phyloP scores from a whole-genome alignment of 2,888 invertebrate genomes.

The Stegophylla sp. region DNA sequence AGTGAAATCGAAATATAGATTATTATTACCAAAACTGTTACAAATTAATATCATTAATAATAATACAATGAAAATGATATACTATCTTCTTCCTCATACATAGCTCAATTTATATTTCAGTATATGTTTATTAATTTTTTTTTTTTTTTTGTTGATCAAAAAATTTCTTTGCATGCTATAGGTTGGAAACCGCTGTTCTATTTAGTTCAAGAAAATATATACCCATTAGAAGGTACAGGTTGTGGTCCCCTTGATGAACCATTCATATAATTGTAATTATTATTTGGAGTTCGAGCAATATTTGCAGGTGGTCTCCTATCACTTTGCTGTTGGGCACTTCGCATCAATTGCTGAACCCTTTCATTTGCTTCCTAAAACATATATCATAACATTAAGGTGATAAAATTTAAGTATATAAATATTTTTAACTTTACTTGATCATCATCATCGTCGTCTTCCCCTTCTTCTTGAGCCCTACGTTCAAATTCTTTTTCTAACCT shows the following conservation, averaged over 20 bases:
- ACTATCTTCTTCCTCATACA: too few relatives aligned
- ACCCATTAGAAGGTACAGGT: constrained; percentile 54
- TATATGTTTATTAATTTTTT: too few relatives aligned
- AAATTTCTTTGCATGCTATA: too few relatives aligned
- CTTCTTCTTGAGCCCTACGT: constrained; percentile 82
- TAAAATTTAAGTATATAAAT: not conserved
- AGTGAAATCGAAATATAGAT: too few relatives aligned
- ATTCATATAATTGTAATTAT: constrained; percentile 62
- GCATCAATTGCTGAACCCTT: constrained; percentile 68
- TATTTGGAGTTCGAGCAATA: constrained; percentile 61
- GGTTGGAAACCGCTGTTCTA: not conserved
- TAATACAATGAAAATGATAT: too few relatives aligned
- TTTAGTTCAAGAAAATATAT: constrained; percentile 2
- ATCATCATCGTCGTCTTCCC: constrained; percentile 75
- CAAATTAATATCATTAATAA: too few relatives aligned
- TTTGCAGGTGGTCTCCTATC: constrained; percentile 62
- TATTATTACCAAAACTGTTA: too few relatives aligned
- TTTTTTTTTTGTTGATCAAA: too few relatives aligned
- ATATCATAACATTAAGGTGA: not conserved
- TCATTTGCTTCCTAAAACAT: constrained; percentile 63
- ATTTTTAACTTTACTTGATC: constrained; percentile 63
- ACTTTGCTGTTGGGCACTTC: constrained; percentile 65
- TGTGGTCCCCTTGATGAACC: constrained; percentile 60
- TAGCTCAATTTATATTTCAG: too few relatives aligned
- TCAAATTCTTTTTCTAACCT: constrained; percentile 94